phyloP scores from a whole-genome alignment of 2,113 vertebrate species.

The Alligator mississippiensis region DNA sequence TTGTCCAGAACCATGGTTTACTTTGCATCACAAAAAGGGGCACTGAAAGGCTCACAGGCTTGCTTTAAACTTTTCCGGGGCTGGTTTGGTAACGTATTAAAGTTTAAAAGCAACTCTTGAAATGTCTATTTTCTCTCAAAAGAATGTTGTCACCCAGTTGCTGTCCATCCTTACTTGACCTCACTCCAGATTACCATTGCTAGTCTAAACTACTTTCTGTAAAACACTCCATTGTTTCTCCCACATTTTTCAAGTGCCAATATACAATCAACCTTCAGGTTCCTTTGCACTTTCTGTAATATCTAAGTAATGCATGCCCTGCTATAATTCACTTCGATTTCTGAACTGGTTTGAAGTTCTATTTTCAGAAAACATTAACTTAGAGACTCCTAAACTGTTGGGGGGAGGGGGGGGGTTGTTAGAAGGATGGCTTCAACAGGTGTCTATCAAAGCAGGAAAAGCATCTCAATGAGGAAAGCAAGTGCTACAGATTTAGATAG shows the following conservation, averaged over 20 bases:
- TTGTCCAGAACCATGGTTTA: not conserved
- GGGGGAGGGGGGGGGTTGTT: not conserved
- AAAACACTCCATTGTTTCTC: not conserved
- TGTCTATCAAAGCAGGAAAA: not conserved
- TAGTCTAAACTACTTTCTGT: not conserved
- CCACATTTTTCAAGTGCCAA: too few species aligned
- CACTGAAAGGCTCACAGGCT: fast-evolving
- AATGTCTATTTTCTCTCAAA: fast-evolving
- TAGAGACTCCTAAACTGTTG: not conserved
- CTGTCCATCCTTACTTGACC: not conserved
- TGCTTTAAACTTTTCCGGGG: not conserved
- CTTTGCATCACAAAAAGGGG: fast-evolving
- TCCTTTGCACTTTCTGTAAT: not conserved
- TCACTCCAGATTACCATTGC: fast-evolving
- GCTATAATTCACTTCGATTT: not conserved
- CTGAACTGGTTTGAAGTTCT: not conserved
- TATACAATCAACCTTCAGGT: not conserved
- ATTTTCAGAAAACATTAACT: not conserved
- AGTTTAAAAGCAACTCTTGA: not conserved
- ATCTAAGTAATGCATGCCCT: fast-evolving
- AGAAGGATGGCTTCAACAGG: not conserved
- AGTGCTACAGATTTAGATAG: not conserved
- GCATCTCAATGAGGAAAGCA: not conserved
- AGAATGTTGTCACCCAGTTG: not conserved
- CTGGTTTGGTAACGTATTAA: fast-evolving